Percentiles rank a stretch among this genome's conserved stretches.
phyloP scores from a whole-genome alignment of 2,113 vertebrate species.

The Addax nasomaculatus region DNA sequence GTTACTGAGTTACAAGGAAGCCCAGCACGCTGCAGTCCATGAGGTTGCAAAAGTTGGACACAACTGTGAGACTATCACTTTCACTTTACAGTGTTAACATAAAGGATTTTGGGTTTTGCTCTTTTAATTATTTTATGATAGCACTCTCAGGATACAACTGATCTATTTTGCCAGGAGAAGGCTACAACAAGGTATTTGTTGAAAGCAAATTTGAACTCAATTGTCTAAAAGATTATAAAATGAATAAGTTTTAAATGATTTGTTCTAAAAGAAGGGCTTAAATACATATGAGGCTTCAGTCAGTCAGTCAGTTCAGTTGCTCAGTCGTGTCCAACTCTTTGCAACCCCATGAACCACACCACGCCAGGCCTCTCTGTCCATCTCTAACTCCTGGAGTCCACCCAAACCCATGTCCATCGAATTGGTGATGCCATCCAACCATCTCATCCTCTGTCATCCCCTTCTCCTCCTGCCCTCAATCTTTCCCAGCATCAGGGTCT shows the following conservation, averaged over 20 bases:
- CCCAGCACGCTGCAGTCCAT: fast-evolving
- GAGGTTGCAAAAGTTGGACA: not conserved
- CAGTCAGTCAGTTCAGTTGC: no score
- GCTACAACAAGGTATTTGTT: not conserved
- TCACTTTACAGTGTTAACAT: not conserved
- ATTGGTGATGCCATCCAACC: no score
- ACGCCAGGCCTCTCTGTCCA: no score
- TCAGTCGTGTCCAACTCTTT: no score
- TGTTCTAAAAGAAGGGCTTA: not conserved
- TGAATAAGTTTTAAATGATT: not conserved
- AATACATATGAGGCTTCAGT: not conserved
- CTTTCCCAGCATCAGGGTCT: no score
- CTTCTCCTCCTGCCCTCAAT: no score
- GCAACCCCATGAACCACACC: fast-evolving
- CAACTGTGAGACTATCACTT: not conserved
- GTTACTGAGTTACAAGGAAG: not conserved
- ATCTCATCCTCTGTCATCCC: no score
- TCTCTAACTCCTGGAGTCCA: no score
- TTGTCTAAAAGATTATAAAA: not conserved
- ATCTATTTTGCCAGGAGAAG: not conserved
- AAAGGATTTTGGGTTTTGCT: not conserved
- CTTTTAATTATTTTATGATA: not conserved
- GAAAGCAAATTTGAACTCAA: not conserved
- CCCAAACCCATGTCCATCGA: no score
- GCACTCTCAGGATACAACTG: not conserved